phyloP scores from a whole-genome alignment of 35 echinoderm and acorn worm species.

The Ophiothrix spiculata region DNA sequence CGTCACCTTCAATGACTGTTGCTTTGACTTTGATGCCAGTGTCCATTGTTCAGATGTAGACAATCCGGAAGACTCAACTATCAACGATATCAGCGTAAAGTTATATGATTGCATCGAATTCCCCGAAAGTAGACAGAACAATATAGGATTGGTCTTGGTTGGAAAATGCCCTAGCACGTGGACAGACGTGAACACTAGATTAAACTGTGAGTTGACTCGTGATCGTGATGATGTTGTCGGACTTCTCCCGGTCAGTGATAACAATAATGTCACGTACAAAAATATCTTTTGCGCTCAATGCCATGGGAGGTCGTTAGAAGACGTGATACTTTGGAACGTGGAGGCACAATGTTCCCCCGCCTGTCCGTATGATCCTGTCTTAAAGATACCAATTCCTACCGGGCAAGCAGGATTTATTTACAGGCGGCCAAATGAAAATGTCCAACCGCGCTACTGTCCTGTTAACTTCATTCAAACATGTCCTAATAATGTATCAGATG shows the following conservation, averaged over 20 bases:
- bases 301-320: neutral
- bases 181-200: neutral
- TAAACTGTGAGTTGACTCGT: neutral
- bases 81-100: neutral
- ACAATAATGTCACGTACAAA: neutral
- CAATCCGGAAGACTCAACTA: neutral
- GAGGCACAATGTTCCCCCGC: too few species aligned
- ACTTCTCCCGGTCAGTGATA: neutral
- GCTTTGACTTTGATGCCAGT: neutral
- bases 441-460: neutral
- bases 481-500: neutral
- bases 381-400: too few species aligned
- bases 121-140: neutral
- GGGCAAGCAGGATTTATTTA: too few species aligned
- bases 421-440: neutral
- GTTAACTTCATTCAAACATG: conserved; percentile 7
- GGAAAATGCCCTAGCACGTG: neutral
- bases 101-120: neutral
- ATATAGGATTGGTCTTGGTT: neutral
- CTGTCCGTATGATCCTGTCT: too few species aligned
- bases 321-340: neutral
- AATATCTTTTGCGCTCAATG: conserved; percentile 30
- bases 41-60: neutral
- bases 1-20: neutral
- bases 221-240: neutral